These are phyloP conservation scores for Cantharis lateralis DNA, from an alignment of 2,888 invertebrate genomes.

Conservation along the genomic window DNA sequence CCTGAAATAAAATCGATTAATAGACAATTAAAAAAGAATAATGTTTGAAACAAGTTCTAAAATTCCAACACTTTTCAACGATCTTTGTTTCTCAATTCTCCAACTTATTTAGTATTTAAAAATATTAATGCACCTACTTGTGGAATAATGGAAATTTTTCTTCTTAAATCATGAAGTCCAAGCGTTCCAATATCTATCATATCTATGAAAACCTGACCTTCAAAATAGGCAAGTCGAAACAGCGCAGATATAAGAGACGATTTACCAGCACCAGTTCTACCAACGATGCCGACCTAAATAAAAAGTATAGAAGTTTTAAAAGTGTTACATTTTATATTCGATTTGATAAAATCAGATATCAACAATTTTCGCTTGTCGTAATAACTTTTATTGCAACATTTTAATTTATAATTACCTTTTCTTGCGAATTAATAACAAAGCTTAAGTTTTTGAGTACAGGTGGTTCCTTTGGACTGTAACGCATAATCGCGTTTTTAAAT, in stretches of 20 bases:
- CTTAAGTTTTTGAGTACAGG: conserved; percentile 66
- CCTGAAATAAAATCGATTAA: conserved; percentile 59
- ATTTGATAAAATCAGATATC: no score
- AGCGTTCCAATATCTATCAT: conserved; percentile 55
- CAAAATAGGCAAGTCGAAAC: conserved; percentile 62
- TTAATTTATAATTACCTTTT: conserved; percentile 56
- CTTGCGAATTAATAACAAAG: conserved; percentile 56
- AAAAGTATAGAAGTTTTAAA: neutral
- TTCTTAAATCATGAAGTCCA: conserved; percentile 61
- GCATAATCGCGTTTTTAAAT: conserved; percentile 64
- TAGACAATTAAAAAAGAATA: conserved; percentile 53
- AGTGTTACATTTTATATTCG: no score
- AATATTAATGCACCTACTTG: conserved; percentile 49
- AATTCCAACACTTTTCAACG: no score
- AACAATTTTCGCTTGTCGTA: no score
- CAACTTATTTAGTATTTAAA: no score
- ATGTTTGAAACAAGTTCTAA: neutral
- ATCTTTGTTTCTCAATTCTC: no score
- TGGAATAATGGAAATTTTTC: conserved; percentile 66
- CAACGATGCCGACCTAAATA: conserved; percentile 60
- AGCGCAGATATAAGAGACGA: conserved; percentile 60
- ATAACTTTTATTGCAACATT: no score
- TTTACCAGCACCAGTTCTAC: conserved; percentile 65
- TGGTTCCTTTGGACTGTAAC: conserved; percentile 65
- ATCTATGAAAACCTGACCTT: conserved; percentile 62